Percentiles rank a stretch among this genome's conserved stretches.
Conservation (phyloP, 2,113 vertebrate genomes). For the Urocitellus parryii region DNA sequence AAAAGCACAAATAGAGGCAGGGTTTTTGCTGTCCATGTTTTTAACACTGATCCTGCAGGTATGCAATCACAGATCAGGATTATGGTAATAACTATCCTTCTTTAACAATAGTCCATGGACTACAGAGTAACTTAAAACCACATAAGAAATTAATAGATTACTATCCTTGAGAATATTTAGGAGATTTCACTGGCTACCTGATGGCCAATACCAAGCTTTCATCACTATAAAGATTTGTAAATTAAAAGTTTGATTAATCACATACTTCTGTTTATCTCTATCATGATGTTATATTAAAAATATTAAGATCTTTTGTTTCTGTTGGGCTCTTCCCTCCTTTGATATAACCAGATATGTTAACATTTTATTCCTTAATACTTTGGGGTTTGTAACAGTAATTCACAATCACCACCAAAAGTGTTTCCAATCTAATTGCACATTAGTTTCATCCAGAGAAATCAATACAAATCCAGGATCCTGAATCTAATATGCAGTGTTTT, state of each 20-base stretch:
- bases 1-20: not conserved
- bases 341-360: not conserved
- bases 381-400: not conserved
- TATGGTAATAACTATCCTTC: not conserved
- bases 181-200: not conserved
- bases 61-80: not conserved
- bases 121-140: not conserved
- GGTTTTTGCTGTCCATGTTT: not conserved
- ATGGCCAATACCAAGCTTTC: not conserved
- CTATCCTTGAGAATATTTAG: not conserved
- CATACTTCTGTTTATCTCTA: not conserved
- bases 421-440: not conserved
- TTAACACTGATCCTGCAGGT: not conserved
- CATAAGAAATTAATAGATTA: not conserved
- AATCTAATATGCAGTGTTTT: not conserved
- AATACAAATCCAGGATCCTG: not conserved
- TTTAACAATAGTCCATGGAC: not conserved
- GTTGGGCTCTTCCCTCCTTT: not conserved
- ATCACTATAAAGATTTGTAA: not conserved
- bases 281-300: not conserved
- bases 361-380: not conserved
- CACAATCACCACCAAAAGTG: not conserved
- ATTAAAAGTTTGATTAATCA: not conserved
- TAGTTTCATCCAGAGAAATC: not conserved
- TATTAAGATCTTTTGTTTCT: not conserved